Evolutionary conservation across 2,113 vertebrate species (phyloP).

Genomic region (Hylia prasina): DNA sequence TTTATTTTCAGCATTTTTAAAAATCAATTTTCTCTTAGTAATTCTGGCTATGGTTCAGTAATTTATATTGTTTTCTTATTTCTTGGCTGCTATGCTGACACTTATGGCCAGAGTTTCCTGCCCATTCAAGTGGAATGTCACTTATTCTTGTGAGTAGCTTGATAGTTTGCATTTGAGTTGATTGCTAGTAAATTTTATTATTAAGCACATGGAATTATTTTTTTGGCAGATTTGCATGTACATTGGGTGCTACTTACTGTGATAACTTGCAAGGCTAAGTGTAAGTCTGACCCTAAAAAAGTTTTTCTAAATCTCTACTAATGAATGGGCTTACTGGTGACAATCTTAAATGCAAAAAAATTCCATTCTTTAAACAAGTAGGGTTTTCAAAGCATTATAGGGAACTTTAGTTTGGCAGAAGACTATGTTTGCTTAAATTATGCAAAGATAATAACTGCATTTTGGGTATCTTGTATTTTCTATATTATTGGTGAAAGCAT

Average conservation of each 20-base stretch:
- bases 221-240: not conserved
- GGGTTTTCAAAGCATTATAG: not conserved
- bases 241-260: not conserved
- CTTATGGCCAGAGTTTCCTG: not conserved
- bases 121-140: not conserved
- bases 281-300: not conserved
- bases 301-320: not conserved
- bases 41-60: not conserved
- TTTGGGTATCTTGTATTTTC: not conserved
- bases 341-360: not conserved
- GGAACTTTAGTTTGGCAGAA: not conserved
- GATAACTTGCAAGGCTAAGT: not conserved
- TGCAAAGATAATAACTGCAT: not conserved
- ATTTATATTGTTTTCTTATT: not conserved
- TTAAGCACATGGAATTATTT: not conserved
- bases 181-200: not conserved
- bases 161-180: not conserved
- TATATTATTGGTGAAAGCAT: not conserved
- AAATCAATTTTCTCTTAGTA: slow-evolving; percentile 3
- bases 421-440: not conserved
- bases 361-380: not conserved
- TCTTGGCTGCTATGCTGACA: not conserved
- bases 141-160: not conserved
- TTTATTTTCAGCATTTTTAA: slow-evolving; percentile 9
- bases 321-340: not conserved